Evolutionary conservation across 2,888 invertebrate species (phyloP), one percentile per base, ranked within the genome.

Genomic region (Pilophorus perplexus): DNA sequence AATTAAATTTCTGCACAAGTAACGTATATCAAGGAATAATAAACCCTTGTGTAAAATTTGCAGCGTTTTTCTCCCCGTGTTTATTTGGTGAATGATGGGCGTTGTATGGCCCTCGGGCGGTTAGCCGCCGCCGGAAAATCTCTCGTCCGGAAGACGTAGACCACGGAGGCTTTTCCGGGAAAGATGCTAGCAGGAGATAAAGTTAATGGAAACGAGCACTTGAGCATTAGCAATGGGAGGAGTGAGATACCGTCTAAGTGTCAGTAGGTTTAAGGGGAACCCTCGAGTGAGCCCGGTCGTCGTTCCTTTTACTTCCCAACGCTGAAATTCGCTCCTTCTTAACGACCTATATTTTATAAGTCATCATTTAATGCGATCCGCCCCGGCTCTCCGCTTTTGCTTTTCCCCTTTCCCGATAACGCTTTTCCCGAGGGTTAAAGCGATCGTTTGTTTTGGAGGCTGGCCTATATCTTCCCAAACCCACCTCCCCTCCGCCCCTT

Each of bases 261-360:
- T 52, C 52, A 52, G 52, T 28, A 10, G 28, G 52, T 16, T 28
- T 25, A 25, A 52, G 27, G 28, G 28, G 52, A 18, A 28, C 28
- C 25, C 18, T 25, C 16, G 28, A 3, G 33, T 33, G 12, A 6
- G 33, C 33, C 6, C 33, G 12, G 33, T 33, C 12, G 6, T 27
- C 14, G 16, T 25, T 50, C 10, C n/a, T n/a, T 48, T 28, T 28
- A 8, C 33, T 33, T 33, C 2, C 48, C 25, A n/a, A 6, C 28
- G 14, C 27, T 52, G 18, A 52, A 52, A 28, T 52, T 18, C 12
- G 22, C 16, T 20, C 22, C 38, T 16, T 62, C 62, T 62, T 65
- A 65, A 65, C 64, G 64, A 65, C 64, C 64, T 46, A 65, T 65
- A 65, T 65, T 65, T 65, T 65, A 65, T 54, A 62, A 65, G 54